Evolutionary conservation across 2,888 invertebrate genomes (phyloP), one percentile per base, ranked within the genome.

Genomic region (Tipula unca): DNA sequence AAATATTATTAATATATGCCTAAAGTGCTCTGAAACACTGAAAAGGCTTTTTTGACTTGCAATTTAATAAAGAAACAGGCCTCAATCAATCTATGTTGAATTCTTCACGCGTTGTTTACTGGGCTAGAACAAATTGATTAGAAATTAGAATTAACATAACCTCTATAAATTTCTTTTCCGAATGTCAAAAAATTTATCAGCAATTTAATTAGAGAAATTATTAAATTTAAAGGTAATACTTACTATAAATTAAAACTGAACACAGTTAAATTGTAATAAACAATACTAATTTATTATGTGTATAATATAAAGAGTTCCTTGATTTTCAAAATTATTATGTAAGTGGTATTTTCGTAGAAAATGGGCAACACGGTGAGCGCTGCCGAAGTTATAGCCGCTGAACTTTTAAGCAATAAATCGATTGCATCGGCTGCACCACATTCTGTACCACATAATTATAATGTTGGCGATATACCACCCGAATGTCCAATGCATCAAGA

Each of bases 401-500:
- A 92, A 87, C 91, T 92, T 82, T 89, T 92, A 17, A 89, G 90
- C 86, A 90, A 92, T 42, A 39, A 35, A 85, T 84, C 29, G n/a
- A 54, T 86, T 69, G 39, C 85, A 14, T 85, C 69, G 69, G 36
- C 83, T 85, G 54, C 86, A 86, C 36, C 29, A 85, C n/a, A 86
- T 35, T 84, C 86, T 42, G 85, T 85, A 35, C 94, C 94, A 48
- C 69, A 25, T 1, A 25, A 25, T 69, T 69, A 69, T 25, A 69
- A 69, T 69, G 25, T 10, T 10, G 69, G 10, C 69, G 69, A 69
- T 69, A 69, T 69, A 69, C 95, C 96, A n/a, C 93, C 94, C 85
- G 96, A 96, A 92, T 97, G 97, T 90, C 97, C 97, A 0, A 96
- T 97, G 95, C 96, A 96, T 89, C 93, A 94, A 87, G 93, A 94